phyloP scores from a whole-genome alignment of 2,113 vertebrate species.

The Spea bombifrons region DNA sequence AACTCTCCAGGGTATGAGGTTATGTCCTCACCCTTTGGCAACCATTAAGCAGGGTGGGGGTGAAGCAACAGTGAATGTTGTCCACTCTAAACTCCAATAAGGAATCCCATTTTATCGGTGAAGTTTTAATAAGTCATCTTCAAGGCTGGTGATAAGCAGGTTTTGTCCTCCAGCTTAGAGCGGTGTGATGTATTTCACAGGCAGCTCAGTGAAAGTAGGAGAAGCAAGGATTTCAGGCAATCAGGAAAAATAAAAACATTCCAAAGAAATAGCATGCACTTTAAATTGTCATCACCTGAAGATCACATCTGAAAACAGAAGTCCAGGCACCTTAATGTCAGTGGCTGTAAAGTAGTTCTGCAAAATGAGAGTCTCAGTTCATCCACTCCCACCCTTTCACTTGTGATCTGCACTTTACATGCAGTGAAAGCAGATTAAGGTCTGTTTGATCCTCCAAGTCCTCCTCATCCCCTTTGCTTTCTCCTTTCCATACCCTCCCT shows the following conservation, averaged over 20 bases:
- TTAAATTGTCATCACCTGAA: neutral
- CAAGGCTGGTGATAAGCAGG: neutral
- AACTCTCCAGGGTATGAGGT: neutral
- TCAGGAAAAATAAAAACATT: neutral
- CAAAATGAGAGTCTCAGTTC: neutral
- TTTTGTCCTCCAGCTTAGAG: neutral
- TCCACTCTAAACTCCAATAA: neutral
- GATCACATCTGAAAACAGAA: neutral
- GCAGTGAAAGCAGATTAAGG: neutral
- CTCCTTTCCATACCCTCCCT: constrained; percentile 6
- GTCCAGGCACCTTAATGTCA: constrained; percentile 21
- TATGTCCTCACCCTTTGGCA: constrained; percentile 18
- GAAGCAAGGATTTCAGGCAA: neutral
- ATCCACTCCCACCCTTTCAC: constrained; percentile 15
- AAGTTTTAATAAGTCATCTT: constrained; percentile 32
- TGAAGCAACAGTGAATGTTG: neutral
- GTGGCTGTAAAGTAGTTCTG: constrained; percentile 19
- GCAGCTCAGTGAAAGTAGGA: neutral
- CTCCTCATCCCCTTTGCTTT: neutral
- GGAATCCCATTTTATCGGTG: constrained; percentile 1
- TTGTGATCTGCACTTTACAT: constrained; percentile 5
- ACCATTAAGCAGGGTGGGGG: constrained; percentile 19
- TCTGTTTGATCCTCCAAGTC: neutral
- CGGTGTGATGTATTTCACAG: neutral
- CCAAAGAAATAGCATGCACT: neutral